Percentiles rank a stretch among this genome's conserved stretches.
These are phyloP conservation scores for Coregonus sp. DNA, from an alignment of 2,797 vertebrate species.

Conservation along the genomic window DNA sequence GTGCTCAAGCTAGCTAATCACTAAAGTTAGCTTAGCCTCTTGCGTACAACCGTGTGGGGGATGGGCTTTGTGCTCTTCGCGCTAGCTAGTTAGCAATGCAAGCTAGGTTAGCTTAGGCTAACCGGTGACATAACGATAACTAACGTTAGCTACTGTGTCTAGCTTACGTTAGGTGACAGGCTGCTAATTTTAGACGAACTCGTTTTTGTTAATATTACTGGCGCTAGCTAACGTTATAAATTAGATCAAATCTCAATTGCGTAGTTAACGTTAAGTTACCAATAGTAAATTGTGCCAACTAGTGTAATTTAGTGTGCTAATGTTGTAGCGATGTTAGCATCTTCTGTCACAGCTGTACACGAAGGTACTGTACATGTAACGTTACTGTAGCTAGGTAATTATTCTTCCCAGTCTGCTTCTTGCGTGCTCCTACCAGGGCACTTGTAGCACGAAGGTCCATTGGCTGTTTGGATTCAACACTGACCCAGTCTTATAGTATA, in stretches of 20 bases:
- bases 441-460: conserved; percentile 6
- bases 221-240: conserved; percentile 25
- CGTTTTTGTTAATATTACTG: not conserved
- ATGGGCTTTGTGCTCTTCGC: conserved; percentile 42
- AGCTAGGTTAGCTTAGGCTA: conserved; percentile 21
- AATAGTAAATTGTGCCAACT: no score
- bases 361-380: no score
- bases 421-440: not conserved
- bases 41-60: conserved; percentile 34
- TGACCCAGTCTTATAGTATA: conserved; percentile 55
- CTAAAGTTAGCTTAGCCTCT: not conserved
- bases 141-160: not conserved
- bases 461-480: conserved; percentile 30
- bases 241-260: conserved; percentile 17
- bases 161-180: not conserved
- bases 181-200: not conserved
- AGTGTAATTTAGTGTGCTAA: no score
- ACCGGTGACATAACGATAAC: conserved; percentile 28
- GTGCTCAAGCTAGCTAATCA: not conserved
- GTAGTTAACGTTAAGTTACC: not conserved
- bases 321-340: no score
- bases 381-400: not conserved
- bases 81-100: conserved; percentile 29
- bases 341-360: no score
- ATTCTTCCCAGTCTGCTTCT: not conserved